These are phyloP conservation scores for Dugesia japonica DNA, from an alignment of 2,888 invertebrate genomes.

Conservation along the genomic window DNA sequence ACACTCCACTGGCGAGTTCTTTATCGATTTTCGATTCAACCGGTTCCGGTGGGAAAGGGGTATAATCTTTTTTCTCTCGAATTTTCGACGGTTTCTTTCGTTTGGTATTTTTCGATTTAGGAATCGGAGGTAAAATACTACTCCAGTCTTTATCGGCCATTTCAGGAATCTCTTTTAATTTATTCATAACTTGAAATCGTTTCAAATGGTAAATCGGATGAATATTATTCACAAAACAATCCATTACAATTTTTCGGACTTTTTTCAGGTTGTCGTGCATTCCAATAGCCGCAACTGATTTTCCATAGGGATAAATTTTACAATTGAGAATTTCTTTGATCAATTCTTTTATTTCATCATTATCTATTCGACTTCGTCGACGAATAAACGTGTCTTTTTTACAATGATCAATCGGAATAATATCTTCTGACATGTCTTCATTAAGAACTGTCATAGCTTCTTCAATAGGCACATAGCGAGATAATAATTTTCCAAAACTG, in stretches of 20 bases:
- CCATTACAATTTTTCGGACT: conserved; percentile 39
- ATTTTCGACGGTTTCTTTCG: conserved; percentile 21
- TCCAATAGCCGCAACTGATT: conserved; percentile 86
- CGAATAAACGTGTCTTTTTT: conserved; percentile 81
- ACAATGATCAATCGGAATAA: conserved; percentile 71
- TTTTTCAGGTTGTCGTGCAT: conserved; percentile 66
- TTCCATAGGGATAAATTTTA: conserved; percentile 86
- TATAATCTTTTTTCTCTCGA: conserved; percentile 68
- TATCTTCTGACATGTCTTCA: conserved; percentile 79
- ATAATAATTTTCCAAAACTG: conserved; percentile 80
- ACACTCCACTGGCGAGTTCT: conserved; percentile 64
- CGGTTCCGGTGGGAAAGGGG: conserved; percentile 88
- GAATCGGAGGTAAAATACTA: background rate
- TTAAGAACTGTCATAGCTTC: conserved; percentile 54
- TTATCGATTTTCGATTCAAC: conserved; percentile 78
- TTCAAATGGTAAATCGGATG: conserved; percentile 24
- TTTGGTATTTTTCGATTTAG: background rate
- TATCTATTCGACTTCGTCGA: conserved; percentile 72
- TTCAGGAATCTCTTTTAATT: background rate
- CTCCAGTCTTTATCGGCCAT: background rate
- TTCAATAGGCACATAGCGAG: conserved; percentile 86
- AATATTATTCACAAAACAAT: conserved; percentile 21
- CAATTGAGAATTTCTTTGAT: conserved; percentile 86
- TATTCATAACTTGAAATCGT: background rate
- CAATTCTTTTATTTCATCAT: conserved; percentile 60